Base-by-base conservation (phyloP, 2,113 vertebrate species). In the Istiophorus platypterus region DNA sequence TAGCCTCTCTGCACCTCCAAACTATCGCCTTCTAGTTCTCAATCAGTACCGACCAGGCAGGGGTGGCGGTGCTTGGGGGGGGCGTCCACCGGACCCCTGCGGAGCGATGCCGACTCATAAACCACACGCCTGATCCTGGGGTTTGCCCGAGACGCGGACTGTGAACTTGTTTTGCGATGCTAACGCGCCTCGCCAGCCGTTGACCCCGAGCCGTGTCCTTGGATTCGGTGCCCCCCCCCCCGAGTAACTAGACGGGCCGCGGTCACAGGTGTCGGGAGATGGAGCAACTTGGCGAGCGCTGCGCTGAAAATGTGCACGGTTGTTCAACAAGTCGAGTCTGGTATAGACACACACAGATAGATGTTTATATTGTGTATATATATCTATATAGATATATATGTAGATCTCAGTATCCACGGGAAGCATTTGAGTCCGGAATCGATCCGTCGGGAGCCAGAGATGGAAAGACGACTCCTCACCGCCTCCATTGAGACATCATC, bases 151-250 rank as follows among this genome's bases (percentile, higher is more conserved):
- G 71, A 85, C 77, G 79, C 65, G 34, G 77, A 58, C 78, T 68
- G 66, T 77, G 84, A 85, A 86, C 87, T 90, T 88, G 82, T 90
- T 90, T 85, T 77, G 78, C 86, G 85, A 89, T 63, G 84, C 72
- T 76, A 86, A 79, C 47, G 58, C 72, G 31, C 57, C 71, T 76
- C 51, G 13, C 76, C 59, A 49, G 59, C 85, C 81, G 85, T 85
- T 85, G 89, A 81, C 74, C 89, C 73, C 34, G 11, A 54, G 71
- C 47, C 39, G 37, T 70, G 78, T 86, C 86, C 89, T 80, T 70
- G 78, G 87, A 82, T 85, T 61, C 5, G 45, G 80, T 75, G 72
- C n/a, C n/a, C n/a, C n/a, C n/a, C n/a, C n/a, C n/a, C n/a, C n/a
- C n/a, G n/a, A n/a, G n/a, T n/a, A n/a, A n/a, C n/a, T n/a, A n/a